Percentiles rank a stretch among this genome's conserved stretches.
phyloP scores from a whole-genome alignment of 2,113 vertebrate species.

The Callocephalon fimbriatum region DNA sequence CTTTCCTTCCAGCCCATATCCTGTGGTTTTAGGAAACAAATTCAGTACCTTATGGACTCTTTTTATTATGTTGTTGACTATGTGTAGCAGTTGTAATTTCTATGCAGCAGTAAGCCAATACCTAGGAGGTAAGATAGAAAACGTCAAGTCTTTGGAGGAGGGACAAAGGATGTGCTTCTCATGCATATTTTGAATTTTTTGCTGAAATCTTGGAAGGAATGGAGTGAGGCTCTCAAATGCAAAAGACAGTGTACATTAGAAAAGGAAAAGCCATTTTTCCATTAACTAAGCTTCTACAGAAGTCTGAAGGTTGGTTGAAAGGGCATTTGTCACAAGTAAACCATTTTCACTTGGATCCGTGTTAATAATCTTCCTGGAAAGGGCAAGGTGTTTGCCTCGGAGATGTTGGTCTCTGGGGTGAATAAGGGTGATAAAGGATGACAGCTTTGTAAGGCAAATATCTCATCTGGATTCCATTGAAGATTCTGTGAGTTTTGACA shows the following conservation, averaged over 20 bases:
- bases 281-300: not conserved
- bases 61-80: not conserved
- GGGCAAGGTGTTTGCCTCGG: not conserved
- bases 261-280: not conserved
- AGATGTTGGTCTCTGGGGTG: not conserved
- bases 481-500: not conserved
- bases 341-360: not conserved
- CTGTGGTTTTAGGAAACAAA: not conserved
- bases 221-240: not conserved
- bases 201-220: not conserved
- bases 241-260: not conserved
- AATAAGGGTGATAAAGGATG: not conserved
- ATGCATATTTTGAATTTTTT: not conserved
- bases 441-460: not conserved
- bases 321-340: not conserved
- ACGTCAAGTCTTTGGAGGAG: not conserved
- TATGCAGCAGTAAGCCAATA: not conserved
- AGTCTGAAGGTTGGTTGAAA: not conserved
- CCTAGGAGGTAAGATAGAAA: not conserved
- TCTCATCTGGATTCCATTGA: rapidly evolving
- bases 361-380: not conserved
- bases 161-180: not conserved
- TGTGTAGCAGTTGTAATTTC: not conserved
- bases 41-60: not conserved
- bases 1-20: not conserved